phyloP scores from a whole-genome alignment of 2,113 vertebrate species.

The Dolichallabes microphthalmus region DNA sequence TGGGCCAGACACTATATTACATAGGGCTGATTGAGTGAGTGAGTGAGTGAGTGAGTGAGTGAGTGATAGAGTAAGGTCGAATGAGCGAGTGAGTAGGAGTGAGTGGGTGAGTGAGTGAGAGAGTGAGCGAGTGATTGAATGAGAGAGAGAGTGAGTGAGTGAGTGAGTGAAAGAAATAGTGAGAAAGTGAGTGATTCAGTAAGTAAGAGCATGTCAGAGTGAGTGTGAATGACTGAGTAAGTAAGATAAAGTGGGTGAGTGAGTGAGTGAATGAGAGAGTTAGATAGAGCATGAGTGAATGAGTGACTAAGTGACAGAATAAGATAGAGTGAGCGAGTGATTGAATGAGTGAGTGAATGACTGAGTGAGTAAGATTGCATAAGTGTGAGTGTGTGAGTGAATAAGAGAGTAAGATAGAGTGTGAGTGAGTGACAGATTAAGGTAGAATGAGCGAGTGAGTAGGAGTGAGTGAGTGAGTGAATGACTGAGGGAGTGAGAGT shows the following conservation, averaged over 20 bases:
- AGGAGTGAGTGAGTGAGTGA: neutral
- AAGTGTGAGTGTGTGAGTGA: neutral
- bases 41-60: neutral
- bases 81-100: too few relatives aligned
- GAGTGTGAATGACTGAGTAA: neutral
- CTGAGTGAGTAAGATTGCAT: neutral
- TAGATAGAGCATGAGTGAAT: neutral
- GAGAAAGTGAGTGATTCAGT: neutral
- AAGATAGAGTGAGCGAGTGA: too few relatives aligned
- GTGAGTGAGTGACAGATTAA: neutral
- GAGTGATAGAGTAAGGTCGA: neutral
- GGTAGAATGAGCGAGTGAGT: neutral
- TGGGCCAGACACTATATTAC: slow-evolving; percentile 43
- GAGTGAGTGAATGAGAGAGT: neutral
- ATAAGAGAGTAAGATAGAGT: neutral
- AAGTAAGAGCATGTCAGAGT: too few relatives aligned
- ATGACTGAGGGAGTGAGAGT: neutral
- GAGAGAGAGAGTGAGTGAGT: too few relatives aligned
- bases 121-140: too few relatives aligned
- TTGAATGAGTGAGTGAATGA: neutral
- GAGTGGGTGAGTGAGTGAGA: too few relatives aligned
- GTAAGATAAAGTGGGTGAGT: neutral
- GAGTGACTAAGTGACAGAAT: neutral
- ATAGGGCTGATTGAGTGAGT: slow-evolving; percentile 10
- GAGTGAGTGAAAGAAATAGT: too few relatives aligned